A percentile compares a stretch with the other conserved stretches of the same genome.
Evolutionary conservation across 1,140 invertebrate genomes (phyloP).

Genomic region (Scaptomyza graminum): DNA sequence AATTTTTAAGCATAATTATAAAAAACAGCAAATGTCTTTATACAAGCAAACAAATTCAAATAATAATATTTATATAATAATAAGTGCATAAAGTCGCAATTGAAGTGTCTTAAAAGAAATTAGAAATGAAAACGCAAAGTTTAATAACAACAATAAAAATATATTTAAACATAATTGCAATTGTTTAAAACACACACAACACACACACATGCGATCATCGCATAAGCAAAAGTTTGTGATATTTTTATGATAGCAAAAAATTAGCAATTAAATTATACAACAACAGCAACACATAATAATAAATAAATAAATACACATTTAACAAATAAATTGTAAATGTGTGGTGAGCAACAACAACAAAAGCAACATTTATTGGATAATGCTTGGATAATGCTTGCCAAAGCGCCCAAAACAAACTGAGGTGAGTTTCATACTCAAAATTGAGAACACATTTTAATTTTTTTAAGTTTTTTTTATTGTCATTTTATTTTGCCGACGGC

Average conservation of each 20-base stretch:
- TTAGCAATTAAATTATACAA: constrained; percentile 75
- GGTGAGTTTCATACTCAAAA: constrained; percentile 48
- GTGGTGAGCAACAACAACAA: constrained; percentile 31
- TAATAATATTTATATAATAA: constrained; percentile 11
- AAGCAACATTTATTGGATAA: constrained; percentile 63
- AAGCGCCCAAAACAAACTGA: constrained; percentile 43
- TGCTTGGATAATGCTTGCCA: constrained; percentile 69
- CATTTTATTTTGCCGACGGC: constrained; percentile 56
- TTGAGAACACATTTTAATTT: constrained; percentile 2
- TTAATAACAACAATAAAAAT: constrained; percentile 35
- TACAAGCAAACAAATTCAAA: constrained; percentile 18
- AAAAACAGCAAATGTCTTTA: constrained; percentile 29
- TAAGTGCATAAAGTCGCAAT: constrained; percentile 71
- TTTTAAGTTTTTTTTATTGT: constrained; percentile 3
- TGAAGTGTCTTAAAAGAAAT: constrained; percentile 72
- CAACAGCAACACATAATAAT: constrained; percentile 20
- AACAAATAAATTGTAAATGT: constrained; percentile 52
- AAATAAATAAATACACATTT: constrained; percentile 12
- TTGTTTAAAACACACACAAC: constrained; percentile 37
- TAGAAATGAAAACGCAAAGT: constrained; percentile 20
- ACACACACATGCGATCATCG: constrained; percentile 53
- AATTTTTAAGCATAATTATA: constrained; percentile 50
- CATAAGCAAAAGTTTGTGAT: constrained; percentile 67
- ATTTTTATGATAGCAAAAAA: constrained; percentile 62
- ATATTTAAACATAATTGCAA: constrained; percentile 39